Conservation (phyloP, 2,888 invertebrate genomes). For the Pantelozetes paolii region DNA sequence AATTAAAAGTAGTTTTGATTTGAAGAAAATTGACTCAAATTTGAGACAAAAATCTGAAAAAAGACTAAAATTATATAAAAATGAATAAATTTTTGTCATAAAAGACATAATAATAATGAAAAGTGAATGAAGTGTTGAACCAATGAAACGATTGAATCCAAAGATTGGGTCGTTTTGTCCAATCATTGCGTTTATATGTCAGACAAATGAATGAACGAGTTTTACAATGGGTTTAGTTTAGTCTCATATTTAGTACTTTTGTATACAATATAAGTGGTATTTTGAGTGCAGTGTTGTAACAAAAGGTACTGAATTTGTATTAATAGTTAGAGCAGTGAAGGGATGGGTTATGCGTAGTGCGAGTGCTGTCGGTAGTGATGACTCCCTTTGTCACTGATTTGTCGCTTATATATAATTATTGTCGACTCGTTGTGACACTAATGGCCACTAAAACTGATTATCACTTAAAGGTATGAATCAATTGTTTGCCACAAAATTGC, state of each 20-base stretch:
- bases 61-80: too few relatives aligned
- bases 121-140: not conserved
- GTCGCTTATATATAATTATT: constrained; percentile 17
- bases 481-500: not conserved
- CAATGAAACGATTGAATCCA: not conserved
- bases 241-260: not conserved
- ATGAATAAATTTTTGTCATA: too few relatives aligned
- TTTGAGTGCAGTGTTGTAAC: too few relatives aligned
- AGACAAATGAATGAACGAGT: not conserved
- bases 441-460: constrained; percentile 6
- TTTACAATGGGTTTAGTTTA: not conserved
- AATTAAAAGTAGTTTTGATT: too few relatives aligned
- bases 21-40: too few relatives aligned
- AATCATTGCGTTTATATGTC: not conserved
- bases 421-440: not conserved
- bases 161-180: not conserved
- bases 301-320: too few relatives aligned
- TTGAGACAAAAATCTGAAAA: too few relatives aligned
- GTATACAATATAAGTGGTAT: too few relatives aligned
- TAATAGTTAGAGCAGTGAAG: too few relatives aligned
- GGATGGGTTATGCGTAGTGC: too few relatives aligned
- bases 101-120: constrained; percentile 19
- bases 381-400: constrained; percentile 18
- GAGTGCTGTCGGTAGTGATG: too few relatives aligned
- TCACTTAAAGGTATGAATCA: not conserved